Evolutionary conservation across 2,797 vertebrate species (phyloP), one percentile per base, ranked within the genome.

Genomic region (Garrulus glandarius): DNA sequence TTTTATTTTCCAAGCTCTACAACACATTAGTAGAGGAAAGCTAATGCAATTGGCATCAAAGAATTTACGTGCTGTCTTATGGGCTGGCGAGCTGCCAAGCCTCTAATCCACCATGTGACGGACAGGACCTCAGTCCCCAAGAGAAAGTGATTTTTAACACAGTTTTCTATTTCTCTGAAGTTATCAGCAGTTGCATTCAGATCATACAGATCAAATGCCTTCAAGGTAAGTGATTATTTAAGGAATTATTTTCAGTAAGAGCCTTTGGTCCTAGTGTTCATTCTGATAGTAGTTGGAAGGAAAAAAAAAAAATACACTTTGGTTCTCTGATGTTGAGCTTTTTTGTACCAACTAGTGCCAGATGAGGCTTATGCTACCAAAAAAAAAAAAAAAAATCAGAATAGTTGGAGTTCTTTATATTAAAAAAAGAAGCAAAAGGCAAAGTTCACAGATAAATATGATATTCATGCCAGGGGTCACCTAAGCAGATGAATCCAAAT

Each of bases 31-130:
- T 26, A 93, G 87, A 92, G 87, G 93, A 94, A 97, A 96, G 94
- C 95, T 96, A 97, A 97, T 94, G 92, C 95, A 96, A 93, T 57
- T 96, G 96, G 97, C 97, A 98, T 97, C 88, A 93, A 97, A 97
- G 93, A 91, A 96, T 96, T 97, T 87, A 95, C 91, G 95, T 49
- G 70, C 92, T 3, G 55, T 77, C 89, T 79, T 94, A 96, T 76
- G 84, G 96, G 70, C 84, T 98, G 97, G 95, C 82, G 27, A 87
- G 92, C 90, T 68, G 97, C 97, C 97, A 97, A 95, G 93, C 76
- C 88, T 95, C 84, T 97, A 96, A 97, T 97, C 93, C 85, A 55
- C 92, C 79, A 27, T 84, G 95, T 95, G 97, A 96, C 36, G 29
- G 95, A 85, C 95, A 97, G 91, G 89, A 96, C 95, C 95, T 57